Conservation (phyloP, 2,888 invertebrate genomes). For the Drepana falcataria region DNA sequence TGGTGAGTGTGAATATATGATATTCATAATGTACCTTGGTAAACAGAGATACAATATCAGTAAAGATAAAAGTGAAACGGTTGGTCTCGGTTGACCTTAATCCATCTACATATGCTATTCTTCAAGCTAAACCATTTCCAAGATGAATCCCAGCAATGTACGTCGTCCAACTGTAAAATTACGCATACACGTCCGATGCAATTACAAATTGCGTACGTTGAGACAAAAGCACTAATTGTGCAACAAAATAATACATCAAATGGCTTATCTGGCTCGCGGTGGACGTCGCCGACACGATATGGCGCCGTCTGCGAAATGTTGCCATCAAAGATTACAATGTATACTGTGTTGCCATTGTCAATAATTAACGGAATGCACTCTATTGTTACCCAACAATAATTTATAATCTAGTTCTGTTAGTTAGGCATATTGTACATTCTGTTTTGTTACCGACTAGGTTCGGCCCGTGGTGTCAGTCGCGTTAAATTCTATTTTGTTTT, state of each 20-base stretch:
- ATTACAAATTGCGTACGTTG: constrained; percentile 27
- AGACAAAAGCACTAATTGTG: constrained; percentile 53
- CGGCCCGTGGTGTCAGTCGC: too few relatives aligned
- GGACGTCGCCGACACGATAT: constrained; percentile 16
- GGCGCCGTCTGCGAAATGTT: constrained; percentile 26
- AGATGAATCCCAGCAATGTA: neutral
- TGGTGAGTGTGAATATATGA: too few relatives aligned
- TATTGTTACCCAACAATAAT: constrained; percentile 19
- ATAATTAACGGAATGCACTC: constrained; percentile 33
- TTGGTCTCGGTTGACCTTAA: too few relatives aligned
- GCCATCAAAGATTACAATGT: too few relatives aligned
- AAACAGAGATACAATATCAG: too few relatives aligned
- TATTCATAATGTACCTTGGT: too few relatives aligned
- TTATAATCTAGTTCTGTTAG: constrained; percentile 8
- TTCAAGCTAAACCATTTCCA: neutral
- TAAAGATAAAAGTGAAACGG: too few relatives aligned
- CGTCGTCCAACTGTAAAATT: neutral
- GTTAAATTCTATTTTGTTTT: too few relatives aligned
- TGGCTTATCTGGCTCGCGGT: constrained; percentile 36
- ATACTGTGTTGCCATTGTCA: too few relatives aligned
- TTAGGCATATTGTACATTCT: neutral
- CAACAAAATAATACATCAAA: constrained; percentile 58
- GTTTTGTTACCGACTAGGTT: too few relatives aligned
- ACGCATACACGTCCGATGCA: constrained; percentile 2
- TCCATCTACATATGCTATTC: too few relatives aligned